Base-by-base conservation (phyloP, 2,113 vertebrate species). In the Antechinus stuartii region DNA sequence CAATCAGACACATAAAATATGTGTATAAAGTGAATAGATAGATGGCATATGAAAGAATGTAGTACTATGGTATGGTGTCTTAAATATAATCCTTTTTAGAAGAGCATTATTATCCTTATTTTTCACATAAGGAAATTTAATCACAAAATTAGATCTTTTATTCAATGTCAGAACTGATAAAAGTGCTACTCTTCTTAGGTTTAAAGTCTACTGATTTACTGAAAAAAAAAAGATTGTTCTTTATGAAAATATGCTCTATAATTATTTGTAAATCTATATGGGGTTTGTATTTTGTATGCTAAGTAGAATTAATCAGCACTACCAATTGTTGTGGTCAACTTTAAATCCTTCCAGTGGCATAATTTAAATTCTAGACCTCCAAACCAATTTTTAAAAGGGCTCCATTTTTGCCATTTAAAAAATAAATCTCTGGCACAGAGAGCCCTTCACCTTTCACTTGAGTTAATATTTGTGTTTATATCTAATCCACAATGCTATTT, bases 401-500 rank as follows among this genome's bases (percentile, higher is more conserved):
- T 50, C 24, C 42, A 42, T 42, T 42, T 68, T 91, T 93, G 94
- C 55, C 25, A 61, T 94, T 94, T 90, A 89, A 19, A 55, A 22
- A 92, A 52, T 91, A 68, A 11, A 55, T 93, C 8, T 95, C 89
- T 90, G 89, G 53, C 16, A 56, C 49, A 54, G 50, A 68, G 76
- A 89, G 6, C 4, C 19, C 55, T 84, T 3, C 68, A 89, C 27
- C 90, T 96, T 90, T 95, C 46, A 10, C 84, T 95, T 94, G 95
- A n/a, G 5, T 2, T 76, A 91, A 25, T 27, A 49, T 94, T 27
- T 96, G 89, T 95, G 11, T 50, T 54, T 96, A 19, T 93, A 50
- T 96, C 54, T 95, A 22, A 91, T 57, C 94, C 90, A 92, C 61
- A 94, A 47, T 91, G 35, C 89, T 57, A 53, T 94, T 94, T 95